Percentiles rank a stretch among this genome's conserved stretches.
These are phyloP conservation scores for Napeogenes inachia DNA, from an alignment of 2,888 invertebrate species.

Conservation along the genomic window DNA sequence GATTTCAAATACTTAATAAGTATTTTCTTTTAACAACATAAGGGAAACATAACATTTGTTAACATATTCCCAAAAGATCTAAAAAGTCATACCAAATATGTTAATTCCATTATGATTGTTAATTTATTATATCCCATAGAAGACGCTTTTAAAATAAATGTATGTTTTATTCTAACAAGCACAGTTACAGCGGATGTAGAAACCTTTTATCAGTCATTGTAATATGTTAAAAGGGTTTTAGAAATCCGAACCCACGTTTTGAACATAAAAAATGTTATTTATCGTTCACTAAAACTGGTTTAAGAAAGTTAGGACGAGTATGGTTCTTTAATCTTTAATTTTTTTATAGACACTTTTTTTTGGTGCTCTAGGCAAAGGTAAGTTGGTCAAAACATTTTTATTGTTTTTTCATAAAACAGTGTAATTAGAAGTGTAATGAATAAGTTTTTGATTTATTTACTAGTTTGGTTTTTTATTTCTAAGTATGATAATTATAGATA, in stretches of 20 bases:
- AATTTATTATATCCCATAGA: neutral
- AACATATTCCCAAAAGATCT: no score
- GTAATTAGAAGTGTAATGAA: no score
- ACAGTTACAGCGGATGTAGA: slow-evolving; percentile 3
- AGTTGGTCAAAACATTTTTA: neutral
- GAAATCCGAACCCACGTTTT: slow-evolving; percentile 7
- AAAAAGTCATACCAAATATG: neutral
- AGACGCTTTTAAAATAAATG: slow-evolving; percentile 10
- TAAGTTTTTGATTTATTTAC: no score
- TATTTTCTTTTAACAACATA: no score
- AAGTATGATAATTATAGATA: no score
- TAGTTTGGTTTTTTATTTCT: no score
- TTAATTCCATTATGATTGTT: neutral
- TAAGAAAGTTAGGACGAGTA: slow-evolving; percentile 10
- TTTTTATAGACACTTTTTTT: slow-evolving; percentile 2
- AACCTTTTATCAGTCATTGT: slow-evolving; percentile 22
- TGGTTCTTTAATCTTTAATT: neutral
- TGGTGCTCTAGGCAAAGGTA: neutral
- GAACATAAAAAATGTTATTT: slow-evolving; percentile 20
- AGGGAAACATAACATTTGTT: no score
- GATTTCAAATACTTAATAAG: no score
- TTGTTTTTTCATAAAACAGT: neutral
- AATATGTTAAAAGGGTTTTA: slow-evolving; percentile 25
- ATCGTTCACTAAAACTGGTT: slow-evolving; percentile 21
- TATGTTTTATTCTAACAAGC: slow-evolving; percentile 10